Base-by-base conservation (phyloP, 2,113 vertebrate genomes). In the Oryzias javanicus region DNA sequence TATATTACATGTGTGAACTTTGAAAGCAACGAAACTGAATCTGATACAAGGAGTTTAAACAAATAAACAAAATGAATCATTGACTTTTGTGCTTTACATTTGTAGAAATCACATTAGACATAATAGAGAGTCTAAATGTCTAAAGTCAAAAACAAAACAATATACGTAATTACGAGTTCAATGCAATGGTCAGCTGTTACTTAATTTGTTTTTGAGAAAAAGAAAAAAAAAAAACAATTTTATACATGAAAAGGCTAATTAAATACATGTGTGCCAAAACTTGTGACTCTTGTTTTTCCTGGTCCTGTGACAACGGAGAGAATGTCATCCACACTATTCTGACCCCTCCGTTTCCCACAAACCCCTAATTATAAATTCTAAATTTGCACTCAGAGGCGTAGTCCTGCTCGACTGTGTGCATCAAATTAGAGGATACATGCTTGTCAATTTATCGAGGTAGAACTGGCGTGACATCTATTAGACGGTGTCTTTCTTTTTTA, bases 341-440 rank as follows among this genome's bases (percentile, higher is more conserved):
- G 61, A 72, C 74, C 70, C 71, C 29, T 52, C 55, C 47, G 15
- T 56, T 60, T 15, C 50, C 29, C 67, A 63, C 77, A 81, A 70
- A 44, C 70, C 64, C 60, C 56, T 74, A 82, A 86, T 90, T 86
- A 81, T 81, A 42, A 80, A 80, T 76, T 85, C 81, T 81, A 76
- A 81, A 75, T 88, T 86, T 85, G 78, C 76, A 67, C 78, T 51
- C 65, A 50, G 58, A 82, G 81, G 81, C 69, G 75, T 81, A 65
- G 74, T 66, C 62, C 67, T 40, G 49, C 66, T 42, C 61, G 53
- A 19, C 66, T 70, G 74, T 6, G 41, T 67, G 64, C 49, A 70
- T 60, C 80, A 79, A 84, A 86, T 85, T 85, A 85, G 35, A 84
- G 80, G 83, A 86, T 15, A 78, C 52, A 69, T 27, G 52, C 48